Evolutionary conservation across 1,140 invertebrate species (phyloP).

Genomic region (Euwallacea similis): DNA sequence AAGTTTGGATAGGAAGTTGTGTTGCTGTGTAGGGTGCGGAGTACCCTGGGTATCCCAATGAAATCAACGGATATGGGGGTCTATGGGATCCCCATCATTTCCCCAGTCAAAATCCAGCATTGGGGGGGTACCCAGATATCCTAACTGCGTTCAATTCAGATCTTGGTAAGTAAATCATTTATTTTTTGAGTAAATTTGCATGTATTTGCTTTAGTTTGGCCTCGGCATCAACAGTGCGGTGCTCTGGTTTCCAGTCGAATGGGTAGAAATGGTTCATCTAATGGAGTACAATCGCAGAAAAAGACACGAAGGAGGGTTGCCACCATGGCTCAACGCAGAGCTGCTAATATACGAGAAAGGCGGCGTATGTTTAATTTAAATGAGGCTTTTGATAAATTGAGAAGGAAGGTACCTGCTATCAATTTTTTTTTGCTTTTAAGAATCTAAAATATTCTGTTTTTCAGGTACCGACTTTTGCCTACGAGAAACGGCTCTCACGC

Average conservation of each 20-base stretch:
- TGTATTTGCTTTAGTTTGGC: slow-evolving; percentile 47
- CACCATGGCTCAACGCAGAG: slow-evolving; percentile 84
- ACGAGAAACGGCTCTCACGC: slow-evolving; percentile 95
- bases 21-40: slow-evolving; percentile 43
- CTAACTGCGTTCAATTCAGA: slow-evolving; percentile 60
- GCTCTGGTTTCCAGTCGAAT: slow-evolving; percentile 51
- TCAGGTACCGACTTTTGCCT: slow-evolving; percentile 96
- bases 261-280: slow-evolving; percentile 42
- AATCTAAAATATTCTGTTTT: slow-evolving; percentile 13
- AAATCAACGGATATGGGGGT: slow-evolving; percentile 50
- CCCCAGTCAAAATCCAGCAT: slow-evolving; percentile 46
- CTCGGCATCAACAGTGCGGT: slow-evolving; percentile 54
- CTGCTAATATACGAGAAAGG: slow-evolving; percentile 93
- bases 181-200: slow-evolving; percentile 7
- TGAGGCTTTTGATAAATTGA: slow-evolving; percentile 92
- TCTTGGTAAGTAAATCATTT: slow-evolving; percentile 52
- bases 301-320: slow-evolving; percentile 86
- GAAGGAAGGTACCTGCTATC: slow-evolving; percentile 69
- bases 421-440: not conserved
- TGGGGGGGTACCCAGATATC: slow-evolving; percentile 57
- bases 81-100: slow-evolving; percentile 53
- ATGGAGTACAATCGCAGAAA: slow-evolving; percentile 59
- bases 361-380: slow-evolving; percentile 97
- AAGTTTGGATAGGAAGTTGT: slow-evolving; percentile 5
- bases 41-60: slow-evolving; percentile 50